These are phyloP conservation scores for Rhyacophila brunnea DNA, from an alignment of 1,140 invertebrate species.

Conservation along the genomic window DNA sequence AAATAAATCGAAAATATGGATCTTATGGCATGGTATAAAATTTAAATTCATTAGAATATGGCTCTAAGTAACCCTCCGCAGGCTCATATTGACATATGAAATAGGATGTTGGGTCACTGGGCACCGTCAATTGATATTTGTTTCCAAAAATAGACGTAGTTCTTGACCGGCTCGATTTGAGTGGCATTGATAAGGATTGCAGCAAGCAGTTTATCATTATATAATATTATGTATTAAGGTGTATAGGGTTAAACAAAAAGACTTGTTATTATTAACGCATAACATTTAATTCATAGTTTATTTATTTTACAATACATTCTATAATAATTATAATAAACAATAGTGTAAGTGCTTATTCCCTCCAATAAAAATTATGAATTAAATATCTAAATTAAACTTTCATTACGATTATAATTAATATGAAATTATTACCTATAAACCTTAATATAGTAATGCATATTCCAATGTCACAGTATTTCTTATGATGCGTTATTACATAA, in stretches of 20 bases:
- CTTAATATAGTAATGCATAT: constrained; percentile 23
- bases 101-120: too few species aligned
- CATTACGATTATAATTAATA: constrained; percentile 25
- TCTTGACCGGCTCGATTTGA: too few species aligned
- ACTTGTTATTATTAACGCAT: constrained; percentile 55
- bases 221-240: too few species aligned
- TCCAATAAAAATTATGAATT: constrained; percentile 30
- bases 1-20: too few species aligned
- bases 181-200: too few species aligned
- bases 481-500: constrained; percentile 15
- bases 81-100: too few species aligned
- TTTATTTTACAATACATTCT: constrained; percentile 57
- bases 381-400: constrained; percentile 32
- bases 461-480: constrained; percentile 32
- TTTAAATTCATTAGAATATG: too few species aligned
- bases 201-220: too few species aligned
- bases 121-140: too few species aligned
- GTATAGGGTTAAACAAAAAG: not conserved
- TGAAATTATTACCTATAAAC: constrained; percentile 27
- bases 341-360: constrained; percentile 32
- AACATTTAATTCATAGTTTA: constrained; percentile 59
- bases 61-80: too few species aligned
- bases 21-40: too few species aligned
- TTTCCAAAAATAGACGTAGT: too few species aligned
- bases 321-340: constrained; percentile 52